Evolutionary conservation across 2,113 vertebrate genomes (phyloP).

Genomic region (Edolisoma coerulescens): DNA sequence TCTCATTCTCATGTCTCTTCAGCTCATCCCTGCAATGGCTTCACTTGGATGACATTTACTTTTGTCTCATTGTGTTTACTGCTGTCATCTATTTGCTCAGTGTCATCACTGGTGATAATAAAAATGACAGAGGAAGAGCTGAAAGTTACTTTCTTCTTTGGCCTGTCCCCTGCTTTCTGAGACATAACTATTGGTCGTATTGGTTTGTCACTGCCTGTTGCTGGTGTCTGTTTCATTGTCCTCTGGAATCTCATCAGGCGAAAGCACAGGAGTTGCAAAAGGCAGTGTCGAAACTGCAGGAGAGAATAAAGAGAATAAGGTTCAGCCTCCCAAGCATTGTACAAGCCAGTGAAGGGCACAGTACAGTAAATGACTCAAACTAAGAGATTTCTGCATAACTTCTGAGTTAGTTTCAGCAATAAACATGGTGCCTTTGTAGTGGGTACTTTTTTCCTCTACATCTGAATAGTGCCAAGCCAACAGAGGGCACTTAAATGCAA

Average conservation of each 20-base stretch:
- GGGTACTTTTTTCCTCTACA: not conserved
- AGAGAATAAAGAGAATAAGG: not conserved
- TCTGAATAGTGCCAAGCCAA: not conserved
- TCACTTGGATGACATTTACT: constrained; percentile 84
- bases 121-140: constrained; percentile 91
- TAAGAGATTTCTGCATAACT: not conserved
- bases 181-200: constrained; percentile 82
- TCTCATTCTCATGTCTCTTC: not conserved
- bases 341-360: not conserved
- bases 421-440: not conserved
- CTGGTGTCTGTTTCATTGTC: constrained; percentile 72
- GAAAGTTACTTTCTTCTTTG: constrained; percentile 92
- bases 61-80: constrained; percentile 60
- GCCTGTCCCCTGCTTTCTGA: constrained; percentile 68
- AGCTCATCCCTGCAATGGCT: constrained; percentile 71
- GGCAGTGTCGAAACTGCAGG: constrained; percentile 83
- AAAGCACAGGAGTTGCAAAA: constrained; percentile 84
- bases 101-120: constrained; percentile 85
- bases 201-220: constrained; percentile 67
- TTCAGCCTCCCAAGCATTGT: not conserved
- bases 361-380: not conserved
- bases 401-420: not conserved
- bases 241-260: constrained; percentile 76
- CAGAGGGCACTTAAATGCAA: not conserved
- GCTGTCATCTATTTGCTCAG: constrained; percentile 69